Evolutionary conservation across 2,797 vertebrate genomes (phyloP), one percentile per base, ranked within the genome.

Genomic region (Gambusia yucatana): DNA sequence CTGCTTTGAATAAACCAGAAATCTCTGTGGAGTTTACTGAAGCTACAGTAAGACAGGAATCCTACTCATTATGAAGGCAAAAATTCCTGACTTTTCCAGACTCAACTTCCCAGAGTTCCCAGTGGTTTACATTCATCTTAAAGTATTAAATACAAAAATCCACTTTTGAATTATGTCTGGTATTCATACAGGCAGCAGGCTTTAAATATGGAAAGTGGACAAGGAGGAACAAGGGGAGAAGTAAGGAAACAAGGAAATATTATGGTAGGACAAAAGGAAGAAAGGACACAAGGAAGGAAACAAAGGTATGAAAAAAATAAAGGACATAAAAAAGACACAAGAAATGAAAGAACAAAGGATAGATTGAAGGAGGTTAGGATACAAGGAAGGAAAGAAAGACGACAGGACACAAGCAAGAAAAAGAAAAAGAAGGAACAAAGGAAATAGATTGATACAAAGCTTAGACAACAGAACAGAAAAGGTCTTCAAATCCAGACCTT

Each of bases 1-100:
- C 80, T 85, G 90, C 93, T 94, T 92, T 92, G 86, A 94, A 89
- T 85, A 80, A 79, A 85, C 79, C 90, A 67, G 85, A 89, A 85
- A 89, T 93, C 91, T 92, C 75, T 81, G 86, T 85, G 84, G 88
- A 87, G 91, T 84, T 47, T 90, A 83, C 90, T 80, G 87, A 90
- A 91, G 88, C 78, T 80, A 71, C 65, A 63, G 59, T 63, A 63
- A 36, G 22, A 63, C 16, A 36, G 16, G 28, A 14, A 39, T 39
- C 61, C 61, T 5, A 41, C 20, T 10, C 33, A 39, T 3, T 41
- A 41, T 67, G 17, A 41, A 41, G n/a, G 63, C 22, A 67, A 25
- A 41, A 67, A 41, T 22, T 41, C 63, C 20, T 10, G 63, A 41
- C 63, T 9, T 63, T 36, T 63, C 61, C 61, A 36, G 36, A 67